A percentile compares a stretch with the other conserved stretches of the same genome.
Evolutionary conservation across 2,113 vertebrate species (phyloP).

Genomic region (Cyanoramphus novaezelandiae): DNA sequence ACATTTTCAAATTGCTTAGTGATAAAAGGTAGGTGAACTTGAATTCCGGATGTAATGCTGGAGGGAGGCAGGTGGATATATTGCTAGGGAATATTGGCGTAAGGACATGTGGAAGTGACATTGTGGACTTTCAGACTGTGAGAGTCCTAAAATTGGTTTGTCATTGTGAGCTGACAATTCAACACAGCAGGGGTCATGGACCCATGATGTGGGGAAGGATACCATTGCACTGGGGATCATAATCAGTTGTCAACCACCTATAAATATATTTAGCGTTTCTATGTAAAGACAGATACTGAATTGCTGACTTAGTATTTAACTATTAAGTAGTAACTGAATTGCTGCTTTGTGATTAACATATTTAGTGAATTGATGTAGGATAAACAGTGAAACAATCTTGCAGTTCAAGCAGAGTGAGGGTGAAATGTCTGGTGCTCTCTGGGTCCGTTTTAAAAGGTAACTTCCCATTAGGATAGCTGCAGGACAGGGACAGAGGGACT

Average conservation of each 20-base stretch:
- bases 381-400: neutral
- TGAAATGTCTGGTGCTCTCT: neutral
- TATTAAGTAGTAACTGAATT: neutral
- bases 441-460: accelerated
- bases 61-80: neutral
- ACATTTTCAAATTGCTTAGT: neutral
- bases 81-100: neutral
- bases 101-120: neutral
- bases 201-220: neutral
- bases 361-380: neutral
- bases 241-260: neutral
- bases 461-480: neutral
- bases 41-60: neutral
- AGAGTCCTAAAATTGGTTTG: neutral
- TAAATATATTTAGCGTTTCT: neutral
- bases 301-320: neutral
- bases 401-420: neutral
- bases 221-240: neutral
- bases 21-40: neutral
- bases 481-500: neutral
- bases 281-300: neutral
- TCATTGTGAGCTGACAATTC: neutral
- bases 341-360: neutral
- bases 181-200: neutral
- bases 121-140: neutral